Evolutionary conservation across 2,888 invertebrate species (phyloP).

Genomic region (Athripsodes cinereus): DNA sequence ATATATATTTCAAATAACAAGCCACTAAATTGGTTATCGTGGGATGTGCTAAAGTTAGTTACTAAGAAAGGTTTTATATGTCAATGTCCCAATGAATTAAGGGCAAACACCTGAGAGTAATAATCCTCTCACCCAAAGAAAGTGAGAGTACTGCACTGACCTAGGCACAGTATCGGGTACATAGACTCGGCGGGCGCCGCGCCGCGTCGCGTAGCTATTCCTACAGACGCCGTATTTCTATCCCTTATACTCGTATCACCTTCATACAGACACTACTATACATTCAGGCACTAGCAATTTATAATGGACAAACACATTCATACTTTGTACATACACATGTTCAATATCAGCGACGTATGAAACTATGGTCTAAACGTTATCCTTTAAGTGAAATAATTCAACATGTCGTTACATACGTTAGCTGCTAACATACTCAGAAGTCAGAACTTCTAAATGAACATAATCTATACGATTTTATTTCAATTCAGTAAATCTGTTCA

Average conservation of each 20-base stretch:
- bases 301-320: too few relatives aligned
- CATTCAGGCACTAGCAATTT: too few relatives aligned
- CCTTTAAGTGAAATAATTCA: too few relatives aligned
- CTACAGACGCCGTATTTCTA: background rate
- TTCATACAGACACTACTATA: too few relatives aligned
- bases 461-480: too few relatives aligned
- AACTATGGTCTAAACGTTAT: too few relatives aligned
- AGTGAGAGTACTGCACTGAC: constrained; percentile 18
- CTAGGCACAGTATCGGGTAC: constrained; percentile 4
- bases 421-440: too few relatives aligned
- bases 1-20: background rate
- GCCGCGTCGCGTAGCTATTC: background rate
- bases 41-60: background rate
- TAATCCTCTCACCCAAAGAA: constrained; percentile 2
- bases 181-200: background rate
- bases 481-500: too few relatives aligned
- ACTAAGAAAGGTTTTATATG: background rate
- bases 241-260: background rate
- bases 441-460: too few relatives aligned
- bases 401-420: too few relatives aligned
- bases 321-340: too few relatives aligned
- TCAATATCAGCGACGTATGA: too few relatives aligned
- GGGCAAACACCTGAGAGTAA: background rate
- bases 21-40: background rate
- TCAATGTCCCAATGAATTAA: background rate